Base-by-base conservation (phyloP, 2,888 invertebrate genomes). In the Morpho helenor region DNA sequence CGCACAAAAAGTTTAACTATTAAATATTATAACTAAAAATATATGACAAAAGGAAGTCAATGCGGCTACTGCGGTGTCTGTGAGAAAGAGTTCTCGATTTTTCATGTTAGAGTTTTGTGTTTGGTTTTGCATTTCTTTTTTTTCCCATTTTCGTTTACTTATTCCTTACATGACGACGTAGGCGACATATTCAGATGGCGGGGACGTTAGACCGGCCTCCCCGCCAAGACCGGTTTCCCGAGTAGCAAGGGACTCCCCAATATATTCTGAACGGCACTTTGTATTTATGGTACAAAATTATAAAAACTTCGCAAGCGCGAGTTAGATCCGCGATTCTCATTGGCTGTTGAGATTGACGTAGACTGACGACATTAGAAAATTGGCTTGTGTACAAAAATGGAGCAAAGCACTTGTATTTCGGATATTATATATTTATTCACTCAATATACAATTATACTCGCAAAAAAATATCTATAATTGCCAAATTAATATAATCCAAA, bases 241-340 rank as follows among this genome's bases (percentile, higher is more conserved):
- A 68, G 79, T 78, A 79, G 74, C 77, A 68, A 57, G 43, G 79
- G 81, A 82, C 80, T 79, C 76, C 79, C 79, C 72, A 56, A 0
- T 0, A 0, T 0, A 0, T 0, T 0, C 0, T 1, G 4, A 7
- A 9, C 16, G 2, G 42, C 31, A 48, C 51, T 56, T 42, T 65
- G 74, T 72, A 60, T 71, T 73, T 73, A 68, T 62, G 40, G 70
- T 31, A 9, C 41, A 1, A 7, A 10, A 23, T 8, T 66, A 72
- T 77, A 80, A 73, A 79, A 80, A 80, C 71, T 75, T 73, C 59
- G 65, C 64, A 74, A 79, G 68, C 80, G 87, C 72, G 87, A 79
- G 83, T 69, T 67, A 84, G 80, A 61, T 62, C 52, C 59, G 10
- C 64, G 54, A 49, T 44, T 63, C 56, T 67, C 57, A 79, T 79